phyloP scores from a whole-genome alignment of 2,113 vertebrate species.

The rat (Rattus norvegicus) region DNA sequence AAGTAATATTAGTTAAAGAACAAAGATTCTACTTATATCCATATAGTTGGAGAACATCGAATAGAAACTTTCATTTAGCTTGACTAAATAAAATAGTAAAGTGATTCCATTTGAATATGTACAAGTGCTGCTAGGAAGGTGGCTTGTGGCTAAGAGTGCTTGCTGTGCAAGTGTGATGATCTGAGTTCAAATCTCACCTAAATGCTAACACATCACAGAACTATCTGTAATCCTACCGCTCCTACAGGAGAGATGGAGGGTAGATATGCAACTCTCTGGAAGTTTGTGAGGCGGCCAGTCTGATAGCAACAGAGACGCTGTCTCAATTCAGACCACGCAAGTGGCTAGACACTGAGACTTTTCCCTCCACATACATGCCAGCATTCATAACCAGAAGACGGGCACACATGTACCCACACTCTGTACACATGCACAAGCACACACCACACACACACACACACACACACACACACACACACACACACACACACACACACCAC shows the following conservation, averaged over 20 bases:
- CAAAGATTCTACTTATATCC: neutral
- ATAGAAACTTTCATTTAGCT: neutral
- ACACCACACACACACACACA: neutral
- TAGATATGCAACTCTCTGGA: neutral
- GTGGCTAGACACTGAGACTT: no score
- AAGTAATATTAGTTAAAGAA: neutral
- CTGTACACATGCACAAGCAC: neutral
- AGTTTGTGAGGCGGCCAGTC: no score
- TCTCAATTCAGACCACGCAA: no score
- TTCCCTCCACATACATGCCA: neutral
- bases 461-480: neutral
- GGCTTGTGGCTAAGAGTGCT: neutral
- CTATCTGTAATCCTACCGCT: neutral
- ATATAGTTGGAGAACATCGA: neutral
- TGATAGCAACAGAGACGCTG: no score
- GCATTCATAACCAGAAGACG: neutral
- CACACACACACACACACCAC: neutral
- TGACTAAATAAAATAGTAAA: constrained; percentile 45
- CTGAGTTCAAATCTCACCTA: neutral
- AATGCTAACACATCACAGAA: neutral
- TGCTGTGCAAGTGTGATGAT: neutral
- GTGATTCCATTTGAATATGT: neutral
- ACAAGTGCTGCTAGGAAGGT: neutral
- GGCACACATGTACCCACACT: neutral
- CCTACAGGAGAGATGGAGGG: neutral